Evolutionary conservation across 2,113 vertebrate genomes (phyloP), one percentile per base, ranked within the genome.

Genomic region (Phasianus colchicus): DNA sequence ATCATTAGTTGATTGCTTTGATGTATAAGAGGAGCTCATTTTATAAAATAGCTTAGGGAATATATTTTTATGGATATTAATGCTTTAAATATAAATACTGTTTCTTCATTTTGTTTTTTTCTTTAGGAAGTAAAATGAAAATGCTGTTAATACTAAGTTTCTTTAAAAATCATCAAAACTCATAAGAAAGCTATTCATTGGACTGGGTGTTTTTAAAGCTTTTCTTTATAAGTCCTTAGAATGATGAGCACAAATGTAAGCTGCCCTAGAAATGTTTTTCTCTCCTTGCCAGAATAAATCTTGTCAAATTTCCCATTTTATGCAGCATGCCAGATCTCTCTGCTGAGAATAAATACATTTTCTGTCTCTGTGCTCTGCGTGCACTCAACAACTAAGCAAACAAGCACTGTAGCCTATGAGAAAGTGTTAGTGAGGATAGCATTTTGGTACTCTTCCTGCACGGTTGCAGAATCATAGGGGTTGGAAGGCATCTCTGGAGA

Each of bases 321-420:
- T 76, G 67, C 67, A 91, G 36, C 20, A 38, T 64, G 29, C 50
- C n/a, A 73, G 15, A 32, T 80, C 13, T 80, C n/a, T 71, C 22
- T 11, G 5, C 77, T 92, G 65, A 72, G 61, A 66, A 3, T n/a
- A 50, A 74, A n/a, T 54, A 32, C 1, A 1, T 72, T 67, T 90
- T 57, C 52, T 66, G 5, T 50, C n/a, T 13, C 21, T 42, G 13
- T 57, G 29, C 48, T 15, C 14, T 16, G 34, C 0, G 0, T 84
- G 30, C 32, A 43, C 19, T 55, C 22, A 74, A 17, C 36, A 47
- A 10, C 11, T 43, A 63, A 77, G 11, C 55, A 77, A 45, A 34
- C 40, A 34, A 45, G 40, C 22, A 15, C 50, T 47, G 3, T 3
- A 16, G 47, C 15, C 45, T 38, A 2, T n/a, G 20, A 54, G 73